Evolutionary conservation across 2,797 vertebrate species (phyloP).

Genomic region (Manis crassicaudata): DNA sequence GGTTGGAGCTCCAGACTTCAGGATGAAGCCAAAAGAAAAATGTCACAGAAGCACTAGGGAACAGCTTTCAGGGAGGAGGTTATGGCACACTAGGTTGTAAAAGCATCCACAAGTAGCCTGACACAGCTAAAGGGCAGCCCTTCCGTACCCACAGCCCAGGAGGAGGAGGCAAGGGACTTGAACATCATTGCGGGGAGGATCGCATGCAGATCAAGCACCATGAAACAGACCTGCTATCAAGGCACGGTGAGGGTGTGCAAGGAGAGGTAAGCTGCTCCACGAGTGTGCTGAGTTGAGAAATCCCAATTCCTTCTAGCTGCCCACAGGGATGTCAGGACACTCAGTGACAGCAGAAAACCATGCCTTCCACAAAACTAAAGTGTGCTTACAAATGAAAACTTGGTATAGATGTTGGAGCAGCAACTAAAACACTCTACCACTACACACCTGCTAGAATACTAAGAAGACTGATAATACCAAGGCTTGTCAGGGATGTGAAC

Average conservation of each 20-base stretch:
- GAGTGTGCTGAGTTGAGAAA: neutral
- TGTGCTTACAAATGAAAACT: neutral
- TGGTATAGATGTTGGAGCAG: neutral
- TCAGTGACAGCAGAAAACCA: neutral
- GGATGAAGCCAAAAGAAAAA: conserved; percentile 56
- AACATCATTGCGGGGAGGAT: neutral
- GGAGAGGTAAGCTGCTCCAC: neutral
- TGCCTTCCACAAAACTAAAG: neutral
- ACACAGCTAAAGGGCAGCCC: neutral
- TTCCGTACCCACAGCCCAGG: neutral
- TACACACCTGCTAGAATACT: neutral
- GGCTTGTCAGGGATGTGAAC: neutral
- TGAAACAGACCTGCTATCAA: neutral
- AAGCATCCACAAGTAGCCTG: neutral
- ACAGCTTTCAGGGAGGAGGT: neutral
- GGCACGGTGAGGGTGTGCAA: neutral
- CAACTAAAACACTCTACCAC: neutral
- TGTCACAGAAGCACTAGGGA: conserved; percentile 21
- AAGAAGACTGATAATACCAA: neutral
- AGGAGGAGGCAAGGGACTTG: neutral
- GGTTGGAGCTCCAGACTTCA: conserved; percentile 45
- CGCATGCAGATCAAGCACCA: neutral
- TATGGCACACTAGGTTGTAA: neutral
- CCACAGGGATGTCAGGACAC: neutral
- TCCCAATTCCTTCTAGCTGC: neutral